phyloP scores from a whole-genome alignment of 2,888 invertebrate genomes.

The Drosophila macrothrix region DNA sequence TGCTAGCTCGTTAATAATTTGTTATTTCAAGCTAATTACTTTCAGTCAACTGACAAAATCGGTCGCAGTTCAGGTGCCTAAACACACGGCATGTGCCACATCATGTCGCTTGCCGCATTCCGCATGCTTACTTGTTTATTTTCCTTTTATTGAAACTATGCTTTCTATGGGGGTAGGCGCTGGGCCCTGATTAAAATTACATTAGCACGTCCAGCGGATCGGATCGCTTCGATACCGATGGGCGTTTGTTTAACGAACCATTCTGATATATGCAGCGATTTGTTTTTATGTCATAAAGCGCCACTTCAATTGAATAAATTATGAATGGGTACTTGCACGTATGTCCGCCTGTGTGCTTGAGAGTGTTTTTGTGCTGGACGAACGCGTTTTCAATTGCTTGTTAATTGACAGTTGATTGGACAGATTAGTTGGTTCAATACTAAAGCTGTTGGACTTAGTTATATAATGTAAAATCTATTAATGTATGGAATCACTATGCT shows the following conservation, averaged over 20 bases:
- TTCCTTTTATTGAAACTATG: slow-evolving; percentile 60
- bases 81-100: slow-evolving; percentile 14
- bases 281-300: slow-evolving; percentile 55
- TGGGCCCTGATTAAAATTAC: slow-evolving; percentile 59
- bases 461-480: background rate
- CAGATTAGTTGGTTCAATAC: slow-evolving; percentile 29
- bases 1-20: slow-evolving; percentile 43
- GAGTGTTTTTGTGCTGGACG: slow-evolving; percentile 17
- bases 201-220: slow-evolving; percentile 46
- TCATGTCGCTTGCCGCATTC: slow-evolving; percentile 28
- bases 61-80: slow-evolving; percentile 13
- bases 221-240: slow-evolving; percentile 2
- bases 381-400: slow-evolving; percentile 47
- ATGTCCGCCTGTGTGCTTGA: background rate
- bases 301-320: slow-evolving; percentile 59
- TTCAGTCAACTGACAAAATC: slow-evolving; percentile 53
- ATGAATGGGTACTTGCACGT: slow-evolving; percentile 16
- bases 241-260: slow-evolving; percentile 52
- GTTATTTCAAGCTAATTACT: slow-evolving; percentile 59
- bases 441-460: background rate
- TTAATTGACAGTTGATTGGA: slow-evolving; percentile 57
- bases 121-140: slow-evolving; percentile 38
- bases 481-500: background rate
- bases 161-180: background rate
- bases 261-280: slow-evolving; percentile 57